Base-by-base conservation (phyloP, 1,140 invertebrate genomes). In the Aphaenogaster floridana region DNA sequence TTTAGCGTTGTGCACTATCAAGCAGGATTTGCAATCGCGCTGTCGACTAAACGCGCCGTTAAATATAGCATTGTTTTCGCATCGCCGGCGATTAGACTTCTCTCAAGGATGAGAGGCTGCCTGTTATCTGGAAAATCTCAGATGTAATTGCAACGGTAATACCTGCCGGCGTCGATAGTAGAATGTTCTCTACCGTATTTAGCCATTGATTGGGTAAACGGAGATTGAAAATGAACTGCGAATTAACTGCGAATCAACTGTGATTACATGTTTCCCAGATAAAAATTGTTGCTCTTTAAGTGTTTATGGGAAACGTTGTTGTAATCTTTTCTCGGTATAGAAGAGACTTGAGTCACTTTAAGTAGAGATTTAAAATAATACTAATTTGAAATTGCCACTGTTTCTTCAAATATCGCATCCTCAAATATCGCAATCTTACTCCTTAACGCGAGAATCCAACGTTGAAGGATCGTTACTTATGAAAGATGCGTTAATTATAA, bases 111-210 rank as follows among this genome's bases (percentile, higher is more conserved):
- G 69, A 76, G 68, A 84, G 42, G 17, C 34, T 36, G n/a, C 45
- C 42, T 61, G 54, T 59, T 83, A 83, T 83, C 79, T 34, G 17
- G 5, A 76, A 74, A 59, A 76, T 84, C 80, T 84, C 69, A 28
- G 39, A 76, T 84, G 69, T 84, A 84, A 84, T 84, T 84, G 69
- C 69, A 76, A 74, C 39, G 68, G 39, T 84, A 84, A 84, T 84
- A 74, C 69, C 54, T 54, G 54, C 11, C 68, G 80, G 80, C 80
- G 42, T 48, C 69, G 50, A 74, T 61, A 84, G 54, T 45, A 13
- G 34, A 76, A 63, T 74, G 42, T 71, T 84, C 66, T 57, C 66
- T 42, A 57, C 21, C 34, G 39, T 63, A 63, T 76, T 61, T 76
- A 76, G 80, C 69, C 57, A 61, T n/a, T 61, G 69, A 74, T 48